Conservation (phyloP, 1,140 invertebrate genomes). For the Zelostemma sp. region DNA sequence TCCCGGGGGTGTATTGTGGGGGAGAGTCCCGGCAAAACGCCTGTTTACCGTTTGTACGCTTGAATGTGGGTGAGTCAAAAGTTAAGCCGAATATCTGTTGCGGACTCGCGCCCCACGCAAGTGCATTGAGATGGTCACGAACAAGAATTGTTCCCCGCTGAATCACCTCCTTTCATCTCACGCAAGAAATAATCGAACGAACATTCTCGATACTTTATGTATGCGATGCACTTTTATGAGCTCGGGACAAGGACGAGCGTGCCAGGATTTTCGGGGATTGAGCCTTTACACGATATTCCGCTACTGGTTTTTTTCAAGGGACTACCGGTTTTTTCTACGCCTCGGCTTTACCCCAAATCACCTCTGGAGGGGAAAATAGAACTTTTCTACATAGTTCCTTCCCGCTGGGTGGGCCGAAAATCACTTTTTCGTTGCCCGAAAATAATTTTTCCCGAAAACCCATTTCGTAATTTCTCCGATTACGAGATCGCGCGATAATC, state of each 20-base stretch:
- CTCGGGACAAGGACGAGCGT: too few species aligned
- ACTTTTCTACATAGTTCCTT: too few species aligned
- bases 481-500: too few species aligned
- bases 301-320: not conserved
- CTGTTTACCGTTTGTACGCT: conserved; percentile 42
- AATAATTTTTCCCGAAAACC: too few species aligned
- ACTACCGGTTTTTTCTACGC: too few species aligned
- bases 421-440: too few species aligned
- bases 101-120: conserved; percentile 56
- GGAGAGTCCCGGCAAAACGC: conserved; percentile 13
- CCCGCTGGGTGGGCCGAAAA: too few species aligned
- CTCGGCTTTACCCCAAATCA: too few species aligned
- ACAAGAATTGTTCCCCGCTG: conserved; percentile 22
- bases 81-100: conserved; percentile 61
- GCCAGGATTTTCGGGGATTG: too few species aligned
- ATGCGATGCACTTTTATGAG: not conserved
- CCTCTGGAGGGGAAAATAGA: too few species aligned
- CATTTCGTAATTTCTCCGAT: too few species aligned
- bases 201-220: not conserved
- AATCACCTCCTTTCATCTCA: not conserved
- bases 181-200: not conserved
- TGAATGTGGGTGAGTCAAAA: conserved; percentile 55
- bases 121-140: conserved; percentile 65
- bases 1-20: not conserved
- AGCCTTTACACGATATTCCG: too few species aligned